Evolutionary conservation across 1,140 invertebrate species (phyloP), one percentile per base, ranked within the genome.

Genomic region (Anastatus disparis): DNA sequence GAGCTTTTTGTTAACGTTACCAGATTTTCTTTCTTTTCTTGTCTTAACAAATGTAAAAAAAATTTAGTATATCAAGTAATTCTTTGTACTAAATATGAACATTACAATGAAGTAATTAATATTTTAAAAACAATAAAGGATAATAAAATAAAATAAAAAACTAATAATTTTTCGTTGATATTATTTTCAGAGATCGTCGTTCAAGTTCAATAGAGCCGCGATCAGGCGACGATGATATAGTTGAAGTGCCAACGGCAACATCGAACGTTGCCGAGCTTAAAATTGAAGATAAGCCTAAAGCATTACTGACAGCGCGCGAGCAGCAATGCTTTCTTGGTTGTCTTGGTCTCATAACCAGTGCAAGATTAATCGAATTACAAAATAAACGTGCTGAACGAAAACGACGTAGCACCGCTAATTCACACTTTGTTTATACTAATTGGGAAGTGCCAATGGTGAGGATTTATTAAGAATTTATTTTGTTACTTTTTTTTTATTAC

Each of bases 341-440:
- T 61, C 84, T 87, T 46, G 82, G 83, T 24, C 77, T 89, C 29
- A 84, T 84, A 27, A 88, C 87, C 10, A 82, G 79, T 3, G 81
- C 79, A 8, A 81, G 79, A 7, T 84, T 78, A 58, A 75, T 77
- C 12, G 87, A 88, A 73, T 79, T 88, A 62, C 86, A 87, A 68
- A 88, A 86, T 46, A 86, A 82, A 58, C 80, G 86, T 63, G 83
- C 83, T 3, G 87, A 89, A 75, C 81, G 88, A 42, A 89, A 88
- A 71, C 79, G 88, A 20, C 79, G 87, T 27, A 88, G 87, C 53
- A 88, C 87, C 9, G 87, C 87, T 4, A 88, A 88, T 78, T 86
- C 87, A 9, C 87, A 89, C 44, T 89, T 88, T 74, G 78, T 88
- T 9, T 89, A 88, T 78, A 48, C 85, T 9, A 86, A 76, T 48